Conservation (phyloP, 1,140 invertebrate genomes). For the Octopus sinensis region DNA sequence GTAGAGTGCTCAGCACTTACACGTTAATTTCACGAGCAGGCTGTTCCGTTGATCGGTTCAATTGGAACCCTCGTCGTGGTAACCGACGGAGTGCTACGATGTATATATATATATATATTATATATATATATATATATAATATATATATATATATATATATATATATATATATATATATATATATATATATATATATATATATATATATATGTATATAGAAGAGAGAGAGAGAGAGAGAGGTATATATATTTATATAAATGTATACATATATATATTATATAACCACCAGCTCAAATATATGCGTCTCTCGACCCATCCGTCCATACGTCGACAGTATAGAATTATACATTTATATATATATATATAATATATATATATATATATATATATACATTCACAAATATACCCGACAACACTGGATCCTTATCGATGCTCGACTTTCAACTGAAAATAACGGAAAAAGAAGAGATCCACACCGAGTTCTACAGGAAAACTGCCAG, state of each 20-base stretch:
- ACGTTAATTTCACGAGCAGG: no score
- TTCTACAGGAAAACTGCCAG: no score
- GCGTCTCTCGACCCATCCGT: no score
- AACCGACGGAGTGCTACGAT: no score
- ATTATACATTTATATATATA: constrained; percentile 5
- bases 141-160: background rate
- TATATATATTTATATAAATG: background rate
- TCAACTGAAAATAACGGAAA: background rate
- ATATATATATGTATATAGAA: background rate
- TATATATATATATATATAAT: no score
- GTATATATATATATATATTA: no score
- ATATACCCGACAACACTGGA: background rate
- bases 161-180: constrained; percentile 1
- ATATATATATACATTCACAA: background rate
- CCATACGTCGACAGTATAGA: no score
- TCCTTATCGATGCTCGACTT: background rate
- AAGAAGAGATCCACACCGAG: no score
- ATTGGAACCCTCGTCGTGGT: no score
- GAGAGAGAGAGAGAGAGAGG: background rate
- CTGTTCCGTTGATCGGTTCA: no score
- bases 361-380: background rate
- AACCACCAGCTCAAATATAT: no score
- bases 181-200: constrained; percentile 8
- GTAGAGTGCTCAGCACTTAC: no score
- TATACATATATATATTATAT: background rate